Evolutionary conservation across 2,113 vertebrate genomes (phyloP).

Genomic region (Oreotrochilus melanogaster): DNA sequence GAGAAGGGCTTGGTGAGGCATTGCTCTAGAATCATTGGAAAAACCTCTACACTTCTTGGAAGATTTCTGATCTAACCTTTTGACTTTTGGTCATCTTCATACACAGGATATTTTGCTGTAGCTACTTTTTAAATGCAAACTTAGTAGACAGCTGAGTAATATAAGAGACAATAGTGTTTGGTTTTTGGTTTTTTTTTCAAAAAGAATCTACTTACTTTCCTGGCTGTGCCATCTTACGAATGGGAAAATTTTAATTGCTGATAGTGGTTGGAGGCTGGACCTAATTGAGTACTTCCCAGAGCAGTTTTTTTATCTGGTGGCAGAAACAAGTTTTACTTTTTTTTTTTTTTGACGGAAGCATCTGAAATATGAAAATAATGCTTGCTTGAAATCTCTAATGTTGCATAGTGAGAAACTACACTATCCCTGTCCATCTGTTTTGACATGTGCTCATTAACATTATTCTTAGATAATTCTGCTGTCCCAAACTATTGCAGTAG

Average conservation of each 20-base stretch:
- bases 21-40: background rate
- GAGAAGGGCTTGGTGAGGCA: background rate
- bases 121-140: background rate
- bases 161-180: background rate
- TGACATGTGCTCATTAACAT: constrained; percentile 5
- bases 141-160: background rate
- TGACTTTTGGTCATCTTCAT: background rate
- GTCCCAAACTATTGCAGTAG: background rate
- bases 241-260: background rate
- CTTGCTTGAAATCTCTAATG: background rate
- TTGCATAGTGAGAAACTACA: background rate
- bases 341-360: background rate
- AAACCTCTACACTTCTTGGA: background rate
- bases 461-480: background rate
- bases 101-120: background rate
- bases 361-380: background rate
- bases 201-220: background rate
- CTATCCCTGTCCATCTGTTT: background rate
- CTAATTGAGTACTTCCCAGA: background rate
- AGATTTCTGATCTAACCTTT: background rate
- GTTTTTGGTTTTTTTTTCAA: background rate
- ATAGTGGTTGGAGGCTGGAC: background rate
- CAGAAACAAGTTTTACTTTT: background rate
- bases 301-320: background rate
- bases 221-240: background rate